Percentiles rank a stretch among this genome's conserved stretches.
Evolutionary conservation across 2,797 vertebrate species (phyloP).

Genomic region (Phrynocephalus forsythii): DNA sequence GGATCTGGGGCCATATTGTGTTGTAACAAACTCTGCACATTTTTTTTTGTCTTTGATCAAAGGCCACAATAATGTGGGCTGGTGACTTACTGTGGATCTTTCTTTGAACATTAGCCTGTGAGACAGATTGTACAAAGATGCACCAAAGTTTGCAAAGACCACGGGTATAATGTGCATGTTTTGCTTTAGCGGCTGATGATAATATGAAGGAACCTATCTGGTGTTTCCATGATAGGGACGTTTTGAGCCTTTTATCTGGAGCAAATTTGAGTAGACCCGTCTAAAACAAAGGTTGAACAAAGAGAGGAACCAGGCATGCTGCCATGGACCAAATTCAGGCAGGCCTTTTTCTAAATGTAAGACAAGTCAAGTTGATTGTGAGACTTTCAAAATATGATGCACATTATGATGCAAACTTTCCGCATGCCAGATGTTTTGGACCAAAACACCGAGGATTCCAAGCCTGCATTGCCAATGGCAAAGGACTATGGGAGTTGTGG

Average conservation of each 20-base stretch:
- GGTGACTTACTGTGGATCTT: neutral
- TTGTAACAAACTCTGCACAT: neutral
- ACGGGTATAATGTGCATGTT: neutral
- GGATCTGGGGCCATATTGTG: neutral
- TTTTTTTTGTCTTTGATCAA: conserved; percentile 25
- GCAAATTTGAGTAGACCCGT: neutral
- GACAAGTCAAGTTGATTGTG: too few species aligned
- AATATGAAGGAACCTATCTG: neutral
- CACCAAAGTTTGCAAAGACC: neutral
- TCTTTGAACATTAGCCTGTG: neutral
- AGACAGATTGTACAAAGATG: conserved; percentile 5
- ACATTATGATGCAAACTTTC: too few species aligned
- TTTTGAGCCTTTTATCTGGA: neutral
- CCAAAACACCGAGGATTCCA: too few species aligned
- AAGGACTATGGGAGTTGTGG: too few species aligned
- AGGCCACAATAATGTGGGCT: neutral
- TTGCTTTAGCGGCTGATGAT: neutral
- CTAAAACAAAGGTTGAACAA: neutral
- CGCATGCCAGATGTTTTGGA: too few species aligned
- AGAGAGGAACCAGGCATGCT: neutral
- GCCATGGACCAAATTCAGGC: too few species aligned
- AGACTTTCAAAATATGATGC: too few species aligned
- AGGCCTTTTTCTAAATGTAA: too few species aligned
- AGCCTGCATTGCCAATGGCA: too few species aligned
- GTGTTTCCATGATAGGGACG: neutral